These are phyloP conservation scores for Cistogaster globosa DNA, from an alignment of 2,888 invertebrate genomes.

Conservation along the genomic window DNA sequence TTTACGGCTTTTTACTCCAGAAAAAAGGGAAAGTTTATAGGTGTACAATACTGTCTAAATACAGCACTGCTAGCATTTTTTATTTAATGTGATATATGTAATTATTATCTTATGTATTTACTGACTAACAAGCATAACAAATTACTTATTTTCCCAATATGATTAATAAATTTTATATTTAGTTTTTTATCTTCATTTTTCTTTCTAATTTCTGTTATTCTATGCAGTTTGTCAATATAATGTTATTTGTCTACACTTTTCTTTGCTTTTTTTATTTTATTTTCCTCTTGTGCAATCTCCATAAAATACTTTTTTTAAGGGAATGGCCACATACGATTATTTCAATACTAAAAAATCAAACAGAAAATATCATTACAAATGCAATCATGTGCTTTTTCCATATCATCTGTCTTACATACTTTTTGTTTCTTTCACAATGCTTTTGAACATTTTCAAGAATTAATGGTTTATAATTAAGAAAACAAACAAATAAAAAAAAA, in stretches of 20 bases:
- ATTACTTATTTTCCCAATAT: too few relatives aligned
- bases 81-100: too few relatives aligned
- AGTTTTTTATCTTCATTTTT: not conserved
- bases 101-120: too few relatives aligned
- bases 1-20: too few relatives aligned
- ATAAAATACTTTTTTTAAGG: conserved; percentile 58
- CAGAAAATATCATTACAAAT: too few relatives aligned
- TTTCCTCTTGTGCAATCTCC: conserved; percentile 36
- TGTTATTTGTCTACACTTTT: conserved; percentile 5
- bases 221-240: conserved; percentile 1
- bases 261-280: conserved; percentile 1
- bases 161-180: too few relatives aligned
- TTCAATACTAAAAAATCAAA: conserved; percentile 36
- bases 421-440: conserved; percentile 3
- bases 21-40: too few relatives aligned
- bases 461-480: conserved; percentile 48
- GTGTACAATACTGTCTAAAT: too few relatives aligned
- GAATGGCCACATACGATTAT: conserved; percentile 66
- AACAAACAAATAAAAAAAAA: not conserved
- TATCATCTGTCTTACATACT: not conserved
- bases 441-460: conserved; percentile 38
- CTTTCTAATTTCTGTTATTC: not conserved
- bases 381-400: not conserved
- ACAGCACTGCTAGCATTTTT: too few relatives aligned
- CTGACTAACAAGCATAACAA: too few relatives aligned